These are phyloP conservation scores for Dicycla oo DNA, from an alignment of 2,888 invertebrate genomes.

Conservation along the genomic window DNA sequence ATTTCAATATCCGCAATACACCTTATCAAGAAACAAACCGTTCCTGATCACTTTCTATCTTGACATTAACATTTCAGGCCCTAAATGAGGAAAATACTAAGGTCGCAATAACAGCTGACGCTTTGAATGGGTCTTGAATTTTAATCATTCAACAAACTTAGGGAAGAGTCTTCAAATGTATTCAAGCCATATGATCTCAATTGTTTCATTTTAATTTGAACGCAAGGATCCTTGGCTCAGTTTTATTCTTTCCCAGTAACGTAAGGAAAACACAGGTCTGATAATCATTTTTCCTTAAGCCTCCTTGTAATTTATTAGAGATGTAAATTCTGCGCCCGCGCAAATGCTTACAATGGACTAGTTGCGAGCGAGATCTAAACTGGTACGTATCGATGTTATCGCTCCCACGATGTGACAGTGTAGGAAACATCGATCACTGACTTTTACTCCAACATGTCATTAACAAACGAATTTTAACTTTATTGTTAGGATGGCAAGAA, in stretches of 20 bases:
- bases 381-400: slow-evolving; percentile 63
- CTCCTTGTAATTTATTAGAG: slow-evolving; percentile 16
- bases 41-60: slow-evolving; percentile 26
- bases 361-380: slow-evolving; percentile 61
- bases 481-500: slow-evolving; percentile 18
- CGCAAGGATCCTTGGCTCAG: slow-evolving; percentile 12
- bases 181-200: slow-evolving; percentile 15
- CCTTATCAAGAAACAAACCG: not conserved
- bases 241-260: slow-evolving; percentile 7
- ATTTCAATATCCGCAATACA: slow-evolving; percentile 16
- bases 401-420: slow-evolving; percentile 59
- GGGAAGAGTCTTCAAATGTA: slow-evolving; percentile 19
- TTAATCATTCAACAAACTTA: slow-evolving; percentile 24
- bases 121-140: slow-evolving; percentile 33
- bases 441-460: slow-evolving; percentile 56
- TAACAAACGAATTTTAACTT: slow-evolving; percentile 51
- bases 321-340: slow-evolving; percentile 58
- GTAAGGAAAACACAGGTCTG: slow-evolving; percentile 36
- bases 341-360: slow-evolving; percentile 63
- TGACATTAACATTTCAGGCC: slow-evolving; percentile 42
- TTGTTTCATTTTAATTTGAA: too few species aligned
- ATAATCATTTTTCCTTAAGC: slow-evolving; percentile 43
- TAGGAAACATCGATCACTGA: slow-evolving; percentile 71
- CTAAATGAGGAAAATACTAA: slow-evolving; percentile 34
- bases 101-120: slow-evolving; percentile 21